Conservation (phyloP, 2,797 vertebrate species). For the Xiphophorus birchmanni region DNA sequence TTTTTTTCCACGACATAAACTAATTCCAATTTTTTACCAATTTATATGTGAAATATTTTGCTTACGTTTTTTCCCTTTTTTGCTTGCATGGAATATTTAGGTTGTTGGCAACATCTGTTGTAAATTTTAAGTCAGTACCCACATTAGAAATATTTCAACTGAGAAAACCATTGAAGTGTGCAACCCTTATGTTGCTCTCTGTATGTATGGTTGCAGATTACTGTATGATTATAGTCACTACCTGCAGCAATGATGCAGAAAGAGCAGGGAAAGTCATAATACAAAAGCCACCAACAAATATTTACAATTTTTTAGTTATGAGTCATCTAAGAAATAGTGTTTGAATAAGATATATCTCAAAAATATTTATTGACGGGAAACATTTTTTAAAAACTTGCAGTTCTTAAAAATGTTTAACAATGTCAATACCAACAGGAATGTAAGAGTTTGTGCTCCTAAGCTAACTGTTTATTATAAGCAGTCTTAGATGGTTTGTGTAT, state of each 20-base stretch:
- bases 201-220: constrained; percentile 33
- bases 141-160: neutral
- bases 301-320: neutral
- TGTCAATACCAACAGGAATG: neutral
- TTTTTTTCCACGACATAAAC: neutral
- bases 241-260: constrained; percentile 14
- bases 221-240: constrained; percentile 33
- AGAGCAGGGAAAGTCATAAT: neutral
- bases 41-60: neutral
- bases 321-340: neutral
- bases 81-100: neutral
- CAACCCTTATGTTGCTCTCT: neutral
- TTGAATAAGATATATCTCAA: neutral
- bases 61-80: neutral
- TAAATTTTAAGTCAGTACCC: neutral
- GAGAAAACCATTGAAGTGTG: neutral
- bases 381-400: neutral
- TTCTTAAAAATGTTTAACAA: neutral
- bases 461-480: constrained; percentile 3
- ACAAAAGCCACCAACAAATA: neutral
- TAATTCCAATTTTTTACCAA: neutral
- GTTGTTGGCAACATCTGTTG: neutral
- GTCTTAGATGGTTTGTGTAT: neutral
- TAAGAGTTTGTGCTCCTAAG: neutral
- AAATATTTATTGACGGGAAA: neutral